A percentile compares a stretch with the other conserved stretches of the same genome.
These are phyloP conservation scores for Python bivittatus DNA, from an alignment of 2,113 vertebrate genomes.

Conservation along the genomic window DNA sequence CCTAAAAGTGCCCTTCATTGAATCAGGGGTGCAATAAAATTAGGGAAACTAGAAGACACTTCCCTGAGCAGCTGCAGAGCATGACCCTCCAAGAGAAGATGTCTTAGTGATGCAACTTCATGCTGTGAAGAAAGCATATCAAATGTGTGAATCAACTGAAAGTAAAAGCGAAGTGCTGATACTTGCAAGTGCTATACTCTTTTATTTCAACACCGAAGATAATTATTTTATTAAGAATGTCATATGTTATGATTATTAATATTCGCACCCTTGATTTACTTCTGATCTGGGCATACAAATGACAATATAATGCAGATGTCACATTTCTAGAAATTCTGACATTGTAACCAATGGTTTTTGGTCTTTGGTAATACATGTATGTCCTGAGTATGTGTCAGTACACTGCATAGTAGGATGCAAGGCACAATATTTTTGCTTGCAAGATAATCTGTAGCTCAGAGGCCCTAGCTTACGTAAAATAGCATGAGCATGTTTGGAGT, in stretches of 20 bases:
- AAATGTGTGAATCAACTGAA: slow-evolving; percentile 5
- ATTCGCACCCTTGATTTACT: neutral
- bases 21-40: slow-evolving; percentile 19
- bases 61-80: slow-evolving; percentile 8
- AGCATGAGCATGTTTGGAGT: neutral
- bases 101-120: neutral
- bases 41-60: slow-evolving; percentile 8
- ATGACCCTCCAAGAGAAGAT: neutral
- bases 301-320: neutral
- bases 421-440: neutral
- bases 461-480: neutral
- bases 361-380: neutral
- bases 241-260: neutral
- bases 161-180: neutral
- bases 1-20: slow-evolving; percentile 10
- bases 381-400: neutral
- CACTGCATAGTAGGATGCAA: neutral
- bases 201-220: neutral
- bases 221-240: neutral
- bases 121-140: neutral
- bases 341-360: neutral
- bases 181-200: neutral
- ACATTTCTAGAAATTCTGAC: neutral
- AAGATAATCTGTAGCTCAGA: neutral
- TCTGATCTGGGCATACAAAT: neutral